Percentiles rank a stretch among this genome's conserved stretches.
These are phyloP conservation scores for Phocoena sinus DNA, from an alignment of 2,113 vertebrate species.

Conservation along the genomic window DNA sequence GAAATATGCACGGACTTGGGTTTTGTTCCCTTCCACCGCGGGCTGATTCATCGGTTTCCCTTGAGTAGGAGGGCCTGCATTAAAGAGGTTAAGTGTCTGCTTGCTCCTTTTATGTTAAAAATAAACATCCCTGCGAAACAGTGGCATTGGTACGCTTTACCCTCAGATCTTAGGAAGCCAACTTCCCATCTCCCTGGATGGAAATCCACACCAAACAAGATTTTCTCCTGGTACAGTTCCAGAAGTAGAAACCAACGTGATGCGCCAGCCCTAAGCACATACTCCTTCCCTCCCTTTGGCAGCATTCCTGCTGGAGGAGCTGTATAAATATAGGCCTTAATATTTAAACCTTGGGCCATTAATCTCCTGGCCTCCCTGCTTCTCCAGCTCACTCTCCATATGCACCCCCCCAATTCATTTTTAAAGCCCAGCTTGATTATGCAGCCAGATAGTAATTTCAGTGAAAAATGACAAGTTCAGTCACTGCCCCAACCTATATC, in stretches of 20 bases:
- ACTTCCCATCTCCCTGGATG: slow-evolving; percentile 51
- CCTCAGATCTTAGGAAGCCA: slow-evolving; percentile 29
- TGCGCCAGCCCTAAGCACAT: neutral
- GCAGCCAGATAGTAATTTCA: slow-evolving; percentile 75
- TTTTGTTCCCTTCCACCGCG: neutral
- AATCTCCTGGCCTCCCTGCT: slow-evolving; percentile 65
- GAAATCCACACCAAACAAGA: slow-evolving; percentile 61
- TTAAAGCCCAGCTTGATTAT: slow-evolving; percentile 79
- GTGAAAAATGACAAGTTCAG: slow-evolving; percentile 77
- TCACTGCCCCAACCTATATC: slow-evolving; percentile 69
- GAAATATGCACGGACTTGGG: fast-evolving
- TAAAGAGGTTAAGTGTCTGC: slow-evolving; percentile 24
- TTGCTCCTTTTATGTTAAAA: slow-evolving; percentile 53
- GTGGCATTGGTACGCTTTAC: slow-evolving; percentile 35
- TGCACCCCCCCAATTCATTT: slow-evolving; percentile 73
- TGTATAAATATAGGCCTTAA: slow-evolving; percentile 80
- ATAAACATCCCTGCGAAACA: slow-evolving; percentile 25
- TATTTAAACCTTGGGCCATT: slow-evolving; percentile 78
- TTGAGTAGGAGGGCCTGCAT: neutral
- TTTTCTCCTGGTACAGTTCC: slow-evolving; percentile 38
- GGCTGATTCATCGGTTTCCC: neutral
- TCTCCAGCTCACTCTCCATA: slow-evolving; percentile 60
- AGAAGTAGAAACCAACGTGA: neutral
- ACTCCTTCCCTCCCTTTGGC: slow-evolving; percentile 3
- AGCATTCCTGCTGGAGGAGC: slow-evolving; percentile 41